Evolutionary conservation across 2,113 vertebrate genomes (phyloP).

Genomic region (Circaetus cinerascens): DNA sequence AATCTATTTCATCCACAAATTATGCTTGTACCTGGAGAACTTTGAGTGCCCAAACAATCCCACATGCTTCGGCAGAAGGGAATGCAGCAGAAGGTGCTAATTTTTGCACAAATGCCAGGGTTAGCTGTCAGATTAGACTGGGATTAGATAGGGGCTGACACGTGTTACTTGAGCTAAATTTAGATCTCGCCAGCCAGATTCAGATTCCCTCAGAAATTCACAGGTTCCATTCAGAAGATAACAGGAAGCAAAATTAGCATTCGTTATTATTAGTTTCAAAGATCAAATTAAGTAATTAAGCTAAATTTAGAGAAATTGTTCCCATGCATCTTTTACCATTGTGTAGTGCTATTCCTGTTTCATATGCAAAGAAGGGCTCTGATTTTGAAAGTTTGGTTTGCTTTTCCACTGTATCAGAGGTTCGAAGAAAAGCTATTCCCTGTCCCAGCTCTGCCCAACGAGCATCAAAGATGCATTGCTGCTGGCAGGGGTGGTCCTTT

Average conservation of each 20-base stretch:
- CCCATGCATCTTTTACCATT: neutral
- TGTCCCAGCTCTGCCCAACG: neutral
- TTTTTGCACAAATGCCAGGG: neutral
- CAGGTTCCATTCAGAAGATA: neutral
- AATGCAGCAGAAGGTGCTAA: neutral
- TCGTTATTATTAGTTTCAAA: neutral
- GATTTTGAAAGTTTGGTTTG: neutral
- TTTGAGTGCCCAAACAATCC: neutral
- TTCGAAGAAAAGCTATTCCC: neutral
- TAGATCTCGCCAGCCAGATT: neutral
- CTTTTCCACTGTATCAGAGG: neutral
- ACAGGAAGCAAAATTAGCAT: neutral
- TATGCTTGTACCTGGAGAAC: neutral
- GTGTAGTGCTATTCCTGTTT: neutral
- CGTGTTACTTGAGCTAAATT: slow-evolving; percentile 4
- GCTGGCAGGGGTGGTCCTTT: neutral
- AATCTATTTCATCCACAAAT: neutral
- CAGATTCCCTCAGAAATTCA: slow-evolving; percentile 1
- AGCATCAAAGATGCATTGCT: neutral
- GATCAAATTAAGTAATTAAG: slow-evolving; percentile 12
- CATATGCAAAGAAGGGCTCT: neutral
- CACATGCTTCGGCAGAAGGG: neutral
- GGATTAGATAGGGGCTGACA: neutral
- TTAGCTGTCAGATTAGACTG: neutral
- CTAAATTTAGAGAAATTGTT: neutral